Evolutionary conservation across 1,140 invertebrate genomes (phyloP), one percentile per base, ranked within the genome.

Genomic region (Micrasema longulum): DNA sequence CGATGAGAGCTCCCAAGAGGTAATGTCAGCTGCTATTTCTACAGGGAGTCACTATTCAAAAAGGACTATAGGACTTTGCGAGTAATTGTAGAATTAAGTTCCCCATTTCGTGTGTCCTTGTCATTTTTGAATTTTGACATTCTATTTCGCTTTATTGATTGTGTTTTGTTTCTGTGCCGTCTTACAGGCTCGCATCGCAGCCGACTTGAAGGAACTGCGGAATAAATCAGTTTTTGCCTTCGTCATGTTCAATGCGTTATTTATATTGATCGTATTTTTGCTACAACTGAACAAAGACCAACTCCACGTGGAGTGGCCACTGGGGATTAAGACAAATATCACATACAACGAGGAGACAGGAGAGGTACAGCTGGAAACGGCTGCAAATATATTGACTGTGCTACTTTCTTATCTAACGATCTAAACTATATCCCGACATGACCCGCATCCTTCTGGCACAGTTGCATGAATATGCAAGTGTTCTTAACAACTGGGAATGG

Each of bases 201-300:
- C 87, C 77, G 96, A 97, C 84, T 88, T 99, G 81, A 91, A 93
- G 81, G 95, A 97, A 79, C 89, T 98, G 78, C 89, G 97, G 77
- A 98, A 98, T 90, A 97, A 97, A 85, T 94, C 95, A 77, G 95
- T 97, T 71, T 98, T 98, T 85, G 95, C 95, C 78, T 99, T 98
- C 91, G 94, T 98, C 88, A 98, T 99, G 95, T 93, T 98, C 88
- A 99, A 99, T 90, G 95, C 97, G 84, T 91, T 99, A 79, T 99
- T 99, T 90, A 95, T 99, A 82, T 91, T 99, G 85, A 95, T 98
- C 85, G 96, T 99, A 80, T 96, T 99, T 87, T 92, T 98, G 85
- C 92, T 99, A 79, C 97, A 99, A 92, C 89, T 97, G 85, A 97
- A 97, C 88, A 98, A 97, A 91, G 95, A 97, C 87, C 92, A 94